These are phyloP conservation scores for Drosophila trapezifrons DNA, from an alignment of 1,140 invertebrate genomes.

Conservation along the genomic window DNA sequence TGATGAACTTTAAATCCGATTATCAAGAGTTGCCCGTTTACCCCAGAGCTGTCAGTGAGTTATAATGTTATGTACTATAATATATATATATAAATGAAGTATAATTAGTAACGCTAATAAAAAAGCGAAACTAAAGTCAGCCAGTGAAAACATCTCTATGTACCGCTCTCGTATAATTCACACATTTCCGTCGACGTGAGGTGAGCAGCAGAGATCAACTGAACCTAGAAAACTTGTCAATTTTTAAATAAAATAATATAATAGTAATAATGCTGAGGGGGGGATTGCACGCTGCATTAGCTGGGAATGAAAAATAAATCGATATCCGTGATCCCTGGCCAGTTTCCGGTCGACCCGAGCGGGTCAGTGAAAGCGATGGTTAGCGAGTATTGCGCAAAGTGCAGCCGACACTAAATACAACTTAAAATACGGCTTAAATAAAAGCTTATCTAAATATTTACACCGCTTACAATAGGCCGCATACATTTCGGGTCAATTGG, in stretches of 20 bases:
- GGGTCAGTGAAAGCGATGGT: slow-evolving; percentile 61
- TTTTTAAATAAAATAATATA: slow-evolving; percentile 14
- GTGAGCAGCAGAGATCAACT: slow-evolving; percentile 31
- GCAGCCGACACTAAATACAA: slow-evolving; percentile 36
- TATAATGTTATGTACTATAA: slow-evolving; percentile 6
- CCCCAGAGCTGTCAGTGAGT: not conserved
- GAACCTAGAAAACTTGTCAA: slow-evolving; percentile 47
- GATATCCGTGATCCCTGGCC: slow-evolving; percentile 11
- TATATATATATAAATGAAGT: slow-evolving; percentile 7
- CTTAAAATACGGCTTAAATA: slow-evolving; percentile 23
- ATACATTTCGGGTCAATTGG: slow-evolving; percentile 62
- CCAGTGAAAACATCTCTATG: slow-evolving; percentile 60
- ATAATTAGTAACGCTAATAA: slow-evolving; percentile 41
- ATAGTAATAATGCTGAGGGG: slow-evolving; percentile 7
- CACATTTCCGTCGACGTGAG: slow-evolving; percentile 76
- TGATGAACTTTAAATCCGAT: slow-evolving; percentile 63
- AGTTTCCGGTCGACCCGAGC: slow-evolving; percentile 12
- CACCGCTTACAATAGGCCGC: slow-evolving; percentile 35
- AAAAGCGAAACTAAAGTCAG: slow-evolving; percentile 51
- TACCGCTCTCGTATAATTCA: slow-evolving; percentile 50
- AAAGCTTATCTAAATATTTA: slow-evolving; percentile 60
- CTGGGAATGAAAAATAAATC: slow-evolving; percentile 33
- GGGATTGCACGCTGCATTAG: slow-evolving; percentile 39
- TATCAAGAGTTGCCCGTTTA: slow-evolving; percentile 45
- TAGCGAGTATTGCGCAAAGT: slow-evolving; percentile 61